Evolutionary conservation across 2,888 invertebrate genomes (phyloP).

Genomic region (Harpalus rufipes): DNA sequence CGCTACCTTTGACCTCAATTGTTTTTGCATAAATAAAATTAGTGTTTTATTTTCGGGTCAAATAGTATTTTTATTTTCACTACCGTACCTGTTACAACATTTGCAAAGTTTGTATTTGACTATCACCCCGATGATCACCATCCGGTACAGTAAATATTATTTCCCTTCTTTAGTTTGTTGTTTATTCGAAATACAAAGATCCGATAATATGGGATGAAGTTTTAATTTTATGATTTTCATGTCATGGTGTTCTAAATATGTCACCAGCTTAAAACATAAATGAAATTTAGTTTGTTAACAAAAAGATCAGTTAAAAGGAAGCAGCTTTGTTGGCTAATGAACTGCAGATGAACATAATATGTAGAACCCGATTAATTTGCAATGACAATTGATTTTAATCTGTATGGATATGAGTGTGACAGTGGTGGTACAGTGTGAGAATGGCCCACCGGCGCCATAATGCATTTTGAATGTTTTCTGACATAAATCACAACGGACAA

Average conservation of each 20-base stretch:
- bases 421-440: conserved; percentile 24
- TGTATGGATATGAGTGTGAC: conserved; percentile 59
- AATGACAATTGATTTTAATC: conserved; percentile 65
- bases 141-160: too few relatives aligned
- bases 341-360: conserved; percentile 25
- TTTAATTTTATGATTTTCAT: not conserved
- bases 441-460: conserved; percentile 56
- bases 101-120: too few relatives aligned
- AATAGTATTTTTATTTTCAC: too few relatives aligned
- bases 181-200: too few relatives aligned
- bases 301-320: conserved; percentile 35
- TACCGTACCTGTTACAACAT: too few relatives aligned
- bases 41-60: too few relatives aligned
- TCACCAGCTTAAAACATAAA: conserved; percentile 14
- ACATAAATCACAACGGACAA: conserved; percentile 65
- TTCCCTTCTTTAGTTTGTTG: too few relatives aligned
- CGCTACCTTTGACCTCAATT: too few relatives aligned
- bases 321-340: conserved; percentile 21
- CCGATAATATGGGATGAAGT: not conserved
- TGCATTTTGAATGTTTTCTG: conserved; percentile 66
- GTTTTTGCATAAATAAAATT: too few relatives aligned
- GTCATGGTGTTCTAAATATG: conserved; percentile 10
- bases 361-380: conserved; percentile 56
- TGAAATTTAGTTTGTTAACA: conserved; percentile 12
- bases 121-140: too few relatives aligned